phyloP scores from a whole-genome alignment of 2,797 vertebrate species.

The Mergus octosetaceus region DNA sequence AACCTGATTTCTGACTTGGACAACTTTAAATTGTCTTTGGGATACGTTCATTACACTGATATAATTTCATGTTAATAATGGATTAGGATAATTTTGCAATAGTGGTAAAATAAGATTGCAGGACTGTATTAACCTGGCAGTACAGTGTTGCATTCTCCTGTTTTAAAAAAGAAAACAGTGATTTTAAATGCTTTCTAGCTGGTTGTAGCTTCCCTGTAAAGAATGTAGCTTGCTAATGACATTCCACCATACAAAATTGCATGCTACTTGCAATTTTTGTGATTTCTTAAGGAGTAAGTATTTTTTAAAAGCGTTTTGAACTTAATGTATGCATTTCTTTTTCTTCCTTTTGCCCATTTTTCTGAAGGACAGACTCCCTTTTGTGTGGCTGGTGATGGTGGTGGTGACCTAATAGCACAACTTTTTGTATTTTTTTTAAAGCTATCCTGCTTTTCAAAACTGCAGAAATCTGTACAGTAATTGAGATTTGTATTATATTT shows the following conservation, averaged over 20 bases:
- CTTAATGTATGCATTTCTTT: not conserved
- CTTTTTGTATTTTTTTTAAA: constrained; percentile 2
- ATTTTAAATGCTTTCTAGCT: not conserved
- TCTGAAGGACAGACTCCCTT: not conserved
- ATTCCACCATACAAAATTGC: not conserved
- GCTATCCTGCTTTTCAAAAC: not conserved
- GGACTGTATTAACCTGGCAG: no score
- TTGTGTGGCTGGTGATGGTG: not conserved
- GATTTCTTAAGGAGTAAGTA: not conserved
- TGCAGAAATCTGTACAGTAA: constrained; percentile 14
- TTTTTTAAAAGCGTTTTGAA: not conserved
- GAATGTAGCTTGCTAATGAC: not conserved
- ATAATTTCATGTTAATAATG: no score
- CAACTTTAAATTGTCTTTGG: no score
- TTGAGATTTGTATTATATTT: constrained; percentile 5
- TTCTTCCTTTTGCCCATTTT: not conserved
- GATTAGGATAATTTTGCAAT: no score
- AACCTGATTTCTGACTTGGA: no score
- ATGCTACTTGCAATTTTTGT: not conserved
- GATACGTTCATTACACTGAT: no score
- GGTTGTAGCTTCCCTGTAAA: not conserved
- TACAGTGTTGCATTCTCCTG: not conserved
- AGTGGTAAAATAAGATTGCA: no score
- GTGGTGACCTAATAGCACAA: not conserved
- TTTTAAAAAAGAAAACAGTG: not conserved